Percentiles rank a stretch among this genome's conserved stretches.
phyloP scores from a whole-genome alignment of 1,140 invertebrate species.

The Penaeus vannamei region DNA sequence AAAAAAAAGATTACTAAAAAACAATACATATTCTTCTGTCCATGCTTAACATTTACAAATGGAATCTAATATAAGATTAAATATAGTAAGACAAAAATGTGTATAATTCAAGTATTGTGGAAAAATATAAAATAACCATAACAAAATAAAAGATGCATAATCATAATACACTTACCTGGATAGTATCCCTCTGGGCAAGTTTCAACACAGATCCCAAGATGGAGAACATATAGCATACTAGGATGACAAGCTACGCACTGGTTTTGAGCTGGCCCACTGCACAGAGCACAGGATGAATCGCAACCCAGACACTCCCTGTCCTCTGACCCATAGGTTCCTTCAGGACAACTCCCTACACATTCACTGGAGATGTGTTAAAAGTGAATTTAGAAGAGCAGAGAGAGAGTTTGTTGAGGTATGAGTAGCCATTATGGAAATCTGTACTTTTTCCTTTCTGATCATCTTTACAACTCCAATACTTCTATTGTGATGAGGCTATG shows the following conservation, averaged over 20 bases:
- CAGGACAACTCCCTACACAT: constrained; percentile 57
- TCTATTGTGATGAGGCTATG: too few species aligned
- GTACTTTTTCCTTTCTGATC: too few species aligned
- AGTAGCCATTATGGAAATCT: neutral
- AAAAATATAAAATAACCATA: neutral
- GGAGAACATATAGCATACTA: constrained; percentile 79
- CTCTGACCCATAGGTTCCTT: constrained; percentile 57
- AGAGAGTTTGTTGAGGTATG: neutral
- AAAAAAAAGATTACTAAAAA: neutral
- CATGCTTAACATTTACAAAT: too few species aligned
- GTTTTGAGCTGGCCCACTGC: constrained; percentile 81
- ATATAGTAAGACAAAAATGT: too few species aligned
- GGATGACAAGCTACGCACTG: constrained; percentile 86
- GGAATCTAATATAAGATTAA: too few species aligned
- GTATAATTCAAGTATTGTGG: too few species aligned
- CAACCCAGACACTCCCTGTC: constrained; percentile 78
- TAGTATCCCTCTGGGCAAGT: constrained; percentile 83
- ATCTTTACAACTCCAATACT: too few species aligned
- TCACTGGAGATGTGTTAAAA: constrained; percentile 38
- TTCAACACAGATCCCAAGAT: constrained; percentile 80
- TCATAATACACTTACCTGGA: constrained; percentile 67
- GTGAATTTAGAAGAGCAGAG: constrained; percentile 74
- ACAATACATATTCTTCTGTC: too few species aligned
- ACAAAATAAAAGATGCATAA: neutral
- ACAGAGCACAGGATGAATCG: constrained; percentile 85